Percentiles rank a stretch among this genome's conserved stretches.
Conservation (phyloP, 2,888 invertebrate genomes). For the Nesidiocoris tenuis region DNA sequence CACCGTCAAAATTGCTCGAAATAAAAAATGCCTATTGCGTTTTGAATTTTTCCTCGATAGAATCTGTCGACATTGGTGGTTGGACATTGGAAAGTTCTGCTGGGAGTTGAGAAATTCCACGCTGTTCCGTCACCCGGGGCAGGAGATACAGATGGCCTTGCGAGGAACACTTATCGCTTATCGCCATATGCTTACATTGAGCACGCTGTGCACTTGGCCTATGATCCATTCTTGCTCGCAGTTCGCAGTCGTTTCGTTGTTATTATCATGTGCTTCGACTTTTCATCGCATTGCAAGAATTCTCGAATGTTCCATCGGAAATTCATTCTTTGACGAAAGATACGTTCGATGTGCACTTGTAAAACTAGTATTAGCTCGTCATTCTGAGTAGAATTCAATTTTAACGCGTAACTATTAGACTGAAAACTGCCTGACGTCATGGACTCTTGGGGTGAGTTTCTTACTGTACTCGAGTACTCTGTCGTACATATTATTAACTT, state of each 20-base stretch:
- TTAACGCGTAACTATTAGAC: neutral
- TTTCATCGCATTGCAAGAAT: neutral
- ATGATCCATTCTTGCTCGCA: neutral
- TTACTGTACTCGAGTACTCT: neutral
- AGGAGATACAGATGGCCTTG: neutral
- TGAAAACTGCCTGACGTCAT: neutral
- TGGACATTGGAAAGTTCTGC: no score
- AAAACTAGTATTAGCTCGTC: neutral
- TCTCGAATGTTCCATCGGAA: neutral
- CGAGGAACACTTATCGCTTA: neutral
- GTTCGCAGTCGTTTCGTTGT: neutral
- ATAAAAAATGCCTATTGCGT: no score
- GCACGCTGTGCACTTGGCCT: neutral
- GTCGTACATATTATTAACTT: neutral
- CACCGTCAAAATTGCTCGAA: no score
- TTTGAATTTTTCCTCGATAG: no score
- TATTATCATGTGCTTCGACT: neutral
- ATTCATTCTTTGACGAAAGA: neutral
- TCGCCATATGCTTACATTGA: neutral
- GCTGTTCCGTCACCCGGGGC: neutral
- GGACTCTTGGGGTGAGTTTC: conserved; percentile 17
- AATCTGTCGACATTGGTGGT: no score
- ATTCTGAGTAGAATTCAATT: neutral
- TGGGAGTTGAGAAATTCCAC: no score
- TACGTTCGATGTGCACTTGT: neutral